Conservation (phyloP, 2,797 vertebrate species). For the Lagocephalus sceleratus region DNA sequence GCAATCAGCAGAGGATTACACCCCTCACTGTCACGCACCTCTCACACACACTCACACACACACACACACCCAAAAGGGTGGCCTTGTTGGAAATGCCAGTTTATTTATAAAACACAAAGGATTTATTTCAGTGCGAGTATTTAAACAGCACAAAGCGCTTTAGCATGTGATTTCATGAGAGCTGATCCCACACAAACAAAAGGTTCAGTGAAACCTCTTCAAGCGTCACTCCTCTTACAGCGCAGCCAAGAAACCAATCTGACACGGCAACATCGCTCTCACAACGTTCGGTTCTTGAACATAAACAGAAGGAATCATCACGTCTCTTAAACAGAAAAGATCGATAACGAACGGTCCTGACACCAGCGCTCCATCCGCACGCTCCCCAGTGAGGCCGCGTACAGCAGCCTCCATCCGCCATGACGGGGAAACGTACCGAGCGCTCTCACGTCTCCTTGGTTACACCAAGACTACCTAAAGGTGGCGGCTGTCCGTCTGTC, state of each 20-base stretch:
- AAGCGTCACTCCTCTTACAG: too few species aligned
- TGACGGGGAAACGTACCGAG: too few species aligned
- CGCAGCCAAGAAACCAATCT: too few species aligned
- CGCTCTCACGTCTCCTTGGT: slow-evolving; percentile 1
- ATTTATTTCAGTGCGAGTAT: slow-evolving; percentile 55
- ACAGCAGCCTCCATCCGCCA: too few species aligned
- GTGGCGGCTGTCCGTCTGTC: too few species aligned
- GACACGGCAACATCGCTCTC: too few species aligned
- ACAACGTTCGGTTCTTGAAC: too few species aligned
- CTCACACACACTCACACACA: slow-evolving; percentile 1
- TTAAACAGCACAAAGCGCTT: slow-evolving; percentile 24
- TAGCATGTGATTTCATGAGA: slow-evolving; percentile 11
- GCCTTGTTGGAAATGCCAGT: slow-evolving; percentile 41
- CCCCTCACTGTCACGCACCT: neutral
- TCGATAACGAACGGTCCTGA: too few species aligned
- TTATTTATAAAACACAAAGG: slow-evolving; percentile 65
- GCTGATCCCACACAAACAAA: slow-evolving; percentile 18
- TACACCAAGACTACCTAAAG: neutral
- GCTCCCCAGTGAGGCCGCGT: too few species aligned
- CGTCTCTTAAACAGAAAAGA: too few species aligned
- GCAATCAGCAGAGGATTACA: slow-evolving; percentile 6
- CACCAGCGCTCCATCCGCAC: too few species aligned
- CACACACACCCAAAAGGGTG: neutral
- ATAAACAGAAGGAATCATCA: too few species aligned
- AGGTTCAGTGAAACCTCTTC: neutral